These are phyloP conservation scores for Merluccius polli DNA, from an alignment of 2,797 vertebrate species.

Conservation along the genomic window DNA sequence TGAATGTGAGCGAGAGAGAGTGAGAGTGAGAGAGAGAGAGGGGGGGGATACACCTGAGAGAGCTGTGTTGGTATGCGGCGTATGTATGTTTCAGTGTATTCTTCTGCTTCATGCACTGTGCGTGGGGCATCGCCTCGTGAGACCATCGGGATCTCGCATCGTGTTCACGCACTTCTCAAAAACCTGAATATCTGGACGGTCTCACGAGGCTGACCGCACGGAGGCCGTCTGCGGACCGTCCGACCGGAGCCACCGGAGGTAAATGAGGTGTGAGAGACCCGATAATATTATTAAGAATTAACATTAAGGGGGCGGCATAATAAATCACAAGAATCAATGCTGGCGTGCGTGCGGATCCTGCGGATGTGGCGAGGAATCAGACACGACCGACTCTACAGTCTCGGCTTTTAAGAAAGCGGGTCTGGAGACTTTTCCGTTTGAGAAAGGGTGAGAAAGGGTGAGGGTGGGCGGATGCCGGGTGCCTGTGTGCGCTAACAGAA, in stretches of 20 bases:
- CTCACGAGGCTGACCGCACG: conserved; percentile 26
- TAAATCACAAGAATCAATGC: conserved; percentile 73
- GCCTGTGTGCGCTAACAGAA: conserved; percentile 66
- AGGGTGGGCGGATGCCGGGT: conserved; percentile 33
- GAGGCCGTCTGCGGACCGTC: conserved; percentile 55
- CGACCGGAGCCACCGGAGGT: conserved; percentile 64
- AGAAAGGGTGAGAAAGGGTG: too few species aligned
- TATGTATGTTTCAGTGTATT: too few species aligned
- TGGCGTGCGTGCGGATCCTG: conserved; percentile 20
- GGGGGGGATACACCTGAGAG: too few species aligned
- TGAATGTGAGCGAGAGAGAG: background rate
- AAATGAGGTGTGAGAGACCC: conserved; percentile 70
- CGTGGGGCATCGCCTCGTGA: too few species aligned
- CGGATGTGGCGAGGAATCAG: background rate
- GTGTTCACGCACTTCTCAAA: too few species aligned
- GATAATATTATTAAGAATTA: conserved; percentile 84
- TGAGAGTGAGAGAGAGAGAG: too few species aligned
- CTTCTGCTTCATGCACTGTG: too few species aligned
- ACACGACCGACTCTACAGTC: background rate
- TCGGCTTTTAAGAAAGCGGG: background rate
- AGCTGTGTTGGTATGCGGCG: too few species aligned
- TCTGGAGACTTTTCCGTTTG: background rate
- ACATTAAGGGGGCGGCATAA: conserved; percentile 69
- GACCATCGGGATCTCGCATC: too few species aligned
- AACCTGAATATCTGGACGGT: background rate